Conservation (phyloP, 1,140 invertebrate species). For the Manduca sexta region DNA sequence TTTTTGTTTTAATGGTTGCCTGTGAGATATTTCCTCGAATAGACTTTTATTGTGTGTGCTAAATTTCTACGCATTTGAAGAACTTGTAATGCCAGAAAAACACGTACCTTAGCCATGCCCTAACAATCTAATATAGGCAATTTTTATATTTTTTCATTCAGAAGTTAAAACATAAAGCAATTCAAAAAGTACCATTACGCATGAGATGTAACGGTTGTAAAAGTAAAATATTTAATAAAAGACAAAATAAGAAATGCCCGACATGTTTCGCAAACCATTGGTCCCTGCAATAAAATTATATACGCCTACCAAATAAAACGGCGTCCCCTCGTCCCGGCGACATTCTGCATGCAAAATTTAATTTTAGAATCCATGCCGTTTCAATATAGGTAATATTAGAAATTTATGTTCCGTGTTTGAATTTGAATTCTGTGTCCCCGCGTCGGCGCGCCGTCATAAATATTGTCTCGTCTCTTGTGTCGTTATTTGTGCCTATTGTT, state of each 20-base stretch:
- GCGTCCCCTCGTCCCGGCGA: conserved; percentile 41
- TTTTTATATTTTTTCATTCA: no score
- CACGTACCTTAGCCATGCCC: no score
- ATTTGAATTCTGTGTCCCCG: conserved; percentile 57
- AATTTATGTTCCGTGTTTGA: conserved; percentile 70
- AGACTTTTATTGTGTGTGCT: no score
- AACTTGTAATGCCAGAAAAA: no score
- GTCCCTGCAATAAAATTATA: conserved; percentile 72
- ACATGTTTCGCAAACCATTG: conserved; percentile 66
- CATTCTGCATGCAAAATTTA: conserved; percentile 71
- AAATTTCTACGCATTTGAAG: no score
- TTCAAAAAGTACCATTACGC: no score
- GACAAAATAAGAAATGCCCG: conserved; percentile 34
- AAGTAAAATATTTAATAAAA: conserved; percentile 33
- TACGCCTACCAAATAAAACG: conserved; percentile 69
- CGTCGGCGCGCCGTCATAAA: conserved; percentile 53
- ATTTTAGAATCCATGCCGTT: conserved; percentile 66
- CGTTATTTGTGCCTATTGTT: background rate
- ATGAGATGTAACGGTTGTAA: background rate
- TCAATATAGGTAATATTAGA: conserved; percentile 71
- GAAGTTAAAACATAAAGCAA: no score
- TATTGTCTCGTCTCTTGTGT: conserved; percentile 10
- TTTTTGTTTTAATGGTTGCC: no score
- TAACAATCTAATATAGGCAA: no score
- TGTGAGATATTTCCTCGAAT: no score